Percentiles rank a stretch among this genome's conserved stretches.
phyloP scores from a whole-genome alignment of 2,113 vertebrate genomes.

The Rhinopomastus cyanomelas region DNA sequence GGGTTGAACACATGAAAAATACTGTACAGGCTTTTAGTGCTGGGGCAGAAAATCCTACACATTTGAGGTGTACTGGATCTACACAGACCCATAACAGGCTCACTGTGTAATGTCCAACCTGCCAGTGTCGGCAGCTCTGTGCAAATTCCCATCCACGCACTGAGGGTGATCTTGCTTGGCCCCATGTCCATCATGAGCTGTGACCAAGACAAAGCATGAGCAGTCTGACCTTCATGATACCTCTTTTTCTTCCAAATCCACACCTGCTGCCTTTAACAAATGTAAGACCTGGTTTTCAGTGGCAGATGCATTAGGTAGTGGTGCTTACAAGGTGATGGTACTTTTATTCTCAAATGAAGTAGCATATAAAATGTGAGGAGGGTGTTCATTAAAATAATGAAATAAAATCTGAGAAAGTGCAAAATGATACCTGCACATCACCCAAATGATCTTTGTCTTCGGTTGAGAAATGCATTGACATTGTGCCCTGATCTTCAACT shows the following conservation, averaged over 20 bases:
- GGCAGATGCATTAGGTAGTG: background rate
- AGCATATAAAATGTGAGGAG: background rate
- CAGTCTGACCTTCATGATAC: background rate
- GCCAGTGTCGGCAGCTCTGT: background rate
- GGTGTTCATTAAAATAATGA: conserved; percentile 15
- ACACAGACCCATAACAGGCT: background rate
- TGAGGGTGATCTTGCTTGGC: background rate
- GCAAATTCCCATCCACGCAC: background rate
- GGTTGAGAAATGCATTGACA: background rate
- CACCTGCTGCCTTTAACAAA: background rate
- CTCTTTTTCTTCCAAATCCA: background rate
- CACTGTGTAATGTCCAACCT: background rate
- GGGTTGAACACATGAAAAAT: background rate
- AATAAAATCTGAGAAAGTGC: background rate
- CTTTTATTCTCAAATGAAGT: background rate
- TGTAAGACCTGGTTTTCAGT: background rate
- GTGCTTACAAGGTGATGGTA: background rate
- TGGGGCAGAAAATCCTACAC: accelerated
- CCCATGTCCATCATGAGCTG: background rate
- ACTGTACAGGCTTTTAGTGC: background rate
- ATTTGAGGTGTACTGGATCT: background rate
- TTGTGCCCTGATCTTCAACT: background rate
- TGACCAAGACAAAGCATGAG: background rate
- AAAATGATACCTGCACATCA: background rate
- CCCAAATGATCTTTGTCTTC: conserved; percentile 1